These are phyloP conservation scores for Larimichthys crocea DNA, from an alignment of 2,113 vertebrate genomes.

Conservation along the genomic window DNA sequence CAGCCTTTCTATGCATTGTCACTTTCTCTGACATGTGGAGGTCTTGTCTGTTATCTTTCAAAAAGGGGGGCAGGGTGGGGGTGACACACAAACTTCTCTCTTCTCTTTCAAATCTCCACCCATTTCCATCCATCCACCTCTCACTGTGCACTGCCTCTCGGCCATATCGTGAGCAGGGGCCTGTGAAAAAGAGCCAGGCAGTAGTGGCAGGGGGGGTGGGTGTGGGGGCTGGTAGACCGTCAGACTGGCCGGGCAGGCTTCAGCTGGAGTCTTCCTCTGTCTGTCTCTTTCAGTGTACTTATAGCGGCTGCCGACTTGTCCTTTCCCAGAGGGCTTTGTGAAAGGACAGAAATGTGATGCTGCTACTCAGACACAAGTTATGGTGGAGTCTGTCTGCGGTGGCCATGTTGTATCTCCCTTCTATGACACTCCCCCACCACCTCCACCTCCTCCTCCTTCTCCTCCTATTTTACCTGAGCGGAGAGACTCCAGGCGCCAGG, in stretches of 20 bases:
- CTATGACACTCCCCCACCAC: conserved; percentile 10
- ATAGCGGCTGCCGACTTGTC: conserved; percentile 69
- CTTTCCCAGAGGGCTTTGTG: conserved; percentile 82
- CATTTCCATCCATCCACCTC: conserved; percentile 48
- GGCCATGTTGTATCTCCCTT: conserved; percentile 79
- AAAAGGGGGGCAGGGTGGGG: neutral
- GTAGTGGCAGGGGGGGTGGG: neutral
- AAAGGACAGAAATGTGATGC: conserved; percentile 85
- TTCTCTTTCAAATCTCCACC: conserved; percentile 41
- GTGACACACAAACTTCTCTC: conserved; percentile 25
- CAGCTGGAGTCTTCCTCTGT: conserved; percentile 66
- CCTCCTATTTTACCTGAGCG: conserved; percentile 61
- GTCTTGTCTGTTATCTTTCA: conserved; percentile 74
- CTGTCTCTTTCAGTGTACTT: conserved; percentile 66
- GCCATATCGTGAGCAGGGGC: conserved; percentile 72
- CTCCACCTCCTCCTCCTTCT: neutral
- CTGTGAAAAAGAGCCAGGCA: conserved; percentile 73
- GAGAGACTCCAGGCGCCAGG: conserved; percentile 90
- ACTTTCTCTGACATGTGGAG: conserved; percentile 81
- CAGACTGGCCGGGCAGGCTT: conserved; percentile 74
- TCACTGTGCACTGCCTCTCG: conserved; percentile 66
- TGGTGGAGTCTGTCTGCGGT: conserved; percentile 79
- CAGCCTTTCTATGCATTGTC: conserved; percentile 74
- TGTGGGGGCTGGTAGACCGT: conserved; percentile 68
- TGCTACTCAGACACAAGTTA: conserved; percentile 57